Evolutionary conservation across 2,797 vertebrate species (phyloP).

Genomic region (Crypturellus tataupa): DNA sequence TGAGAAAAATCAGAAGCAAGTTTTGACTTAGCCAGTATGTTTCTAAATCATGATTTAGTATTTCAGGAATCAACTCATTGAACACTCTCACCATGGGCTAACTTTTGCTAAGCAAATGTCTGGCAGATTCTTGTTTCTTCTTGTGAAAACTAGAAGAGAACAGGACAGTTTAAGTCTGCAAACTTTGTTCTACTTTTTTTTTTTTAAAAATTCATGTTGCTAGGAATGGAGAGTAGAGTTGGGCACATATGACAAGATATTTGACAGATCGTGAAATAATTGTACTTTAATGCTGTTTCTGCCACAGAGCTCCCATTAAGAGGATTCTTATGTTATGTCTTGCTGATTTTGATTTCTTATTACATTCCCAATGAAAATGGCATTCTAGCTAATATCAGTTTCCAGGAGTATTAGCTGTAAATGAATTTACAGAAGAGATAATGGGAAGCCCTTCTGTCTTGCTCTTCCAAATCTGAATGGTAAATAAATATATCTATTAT

Average conservation of each 20-base stretch:
- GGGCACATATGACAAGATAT: not conserved
- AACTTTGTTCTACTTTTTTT: not conserved
- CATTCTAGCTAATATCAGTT: not conserved
- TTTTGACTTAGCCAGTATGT: not conserved
- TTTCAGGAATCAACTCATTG: not conserved
- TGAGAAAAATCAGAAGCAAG: not conserved
- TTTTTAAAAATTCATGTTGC: not conserved
- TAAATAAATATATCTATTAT: conserved; percentile 58
- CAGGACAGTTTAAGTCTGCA: not conserved
- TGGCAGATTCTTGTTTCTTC: not conserved
- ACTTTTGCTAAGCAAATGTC: not conserved
- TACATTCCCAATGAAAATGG: not conserved
- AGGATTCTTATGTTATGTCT: not conserved
- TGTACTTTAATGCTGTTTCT: not conserved
- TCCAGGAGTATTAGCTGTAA: not conserved
- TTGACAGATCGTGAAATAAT: not conserved
- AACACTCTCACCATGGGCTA: not conserved
- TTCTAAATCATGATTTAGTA: not conserved
- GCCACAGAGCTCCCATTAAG: not conserved
- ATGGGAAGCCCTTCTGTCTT: conserved; percentile 38
- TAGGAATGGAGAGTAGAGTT: not conserved
- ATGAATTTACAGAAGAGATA: conserved; percentile 10
- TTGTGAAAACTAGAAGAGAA: not conserved
- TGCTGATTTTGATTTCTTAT: not conserved
- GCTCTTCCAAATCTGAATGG: conserved; percentile 16